Conservation (phyloP, 2,888 invertebrate species). For the Melieria crassipennis region DNA sequence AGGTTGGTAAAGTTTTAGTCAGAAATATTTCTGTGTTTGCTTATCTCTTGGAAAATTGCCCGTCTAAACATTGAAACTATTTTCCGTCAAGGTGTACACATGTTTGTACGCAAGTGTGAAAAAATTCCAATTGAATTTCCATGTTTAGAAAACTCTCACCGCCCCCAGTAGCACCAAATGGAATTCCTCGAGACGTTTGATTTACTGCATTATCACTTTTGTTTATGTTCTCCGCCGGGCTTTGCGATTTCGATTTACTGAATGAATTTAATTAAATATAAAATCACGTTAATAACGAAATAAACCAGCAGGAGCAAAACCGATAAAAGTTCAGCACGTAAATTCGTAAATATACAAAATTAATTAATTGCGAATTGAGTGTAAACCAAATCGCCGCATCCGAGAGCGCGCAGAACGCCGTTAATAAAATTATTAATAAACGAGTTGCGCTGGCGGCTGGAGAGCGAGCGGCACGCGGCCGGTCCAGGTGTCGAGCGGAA, state of each 20-base stretch:
- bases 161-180: no score
- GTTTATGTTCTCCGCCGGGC: background rate
- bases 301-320: slow-evolving; percentile 57
- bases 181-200: no score
- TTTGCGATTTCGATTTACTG: background rate
- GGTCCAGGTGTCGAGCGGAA: no score
- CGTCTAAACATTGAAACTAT: no score
- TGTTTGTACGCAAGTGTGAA: no score
- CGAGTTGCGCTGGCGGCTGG: background rate
- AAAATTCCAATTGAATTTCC: no score
- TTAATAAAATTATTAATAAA: background rate
- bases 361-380: background rate
- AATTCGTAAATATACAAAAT: slow-evolving; percentile 5
- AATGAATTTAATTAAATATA: background rate
- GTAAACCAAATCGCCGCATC: background rate
- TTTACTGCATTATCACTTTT: background rate
- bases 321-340: slow-evolving; percentile 52
- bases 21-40: no score
- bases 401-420: background rate
- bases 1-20: no score
- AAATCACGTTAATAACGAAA: slow-evolving; percentile 44
- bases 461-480: background rate
- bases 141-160: no score
- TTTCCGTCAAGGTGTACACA: no score
- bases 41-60: no score